Conservation (phyloP, 2,113 vertebrate genomes). For the Etheostoma spectabile region DNA sequence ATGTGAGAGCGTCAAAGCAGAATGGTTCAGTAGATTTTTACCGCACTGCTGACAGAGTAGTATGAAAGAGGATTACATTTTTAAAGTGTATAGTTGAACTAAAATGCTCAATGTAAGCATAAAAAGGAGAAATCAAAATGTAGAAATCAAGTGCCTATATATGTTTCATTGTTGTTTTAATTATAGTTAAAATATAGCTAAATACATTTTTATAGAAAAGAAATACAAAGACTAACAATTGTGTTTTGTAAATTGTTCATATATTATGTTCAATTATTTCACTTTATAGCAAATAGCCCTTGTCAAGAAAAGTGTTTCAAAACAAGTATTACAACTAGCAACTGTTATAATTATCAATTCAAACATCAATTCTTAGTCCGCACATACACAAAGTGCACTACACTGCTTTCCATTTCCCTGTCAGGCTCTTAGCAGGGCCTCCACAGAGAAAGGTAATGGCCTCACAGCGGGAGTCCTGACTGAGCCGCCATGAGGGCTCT, state of each 20-base stretch:
- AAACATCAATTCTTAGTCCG: conserved; percentile 12
- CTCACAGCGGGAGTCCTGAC: conserved; percentile 68
- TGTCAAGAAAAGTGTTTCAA: conserved; percentile 23
- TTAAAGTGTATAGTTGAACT: conserved; percentile 10
- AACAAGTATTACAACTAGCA: conserved; percentile 6
- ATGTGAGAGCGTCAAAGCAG: conserved; percentile 17
- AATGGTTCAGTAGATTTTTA: conserved; percentile 10
- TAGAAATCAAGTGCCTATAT: conserved; percentile 10
- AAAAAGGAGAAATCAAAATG: conserved; percentile 26
- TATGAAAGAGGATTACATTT: background rate
- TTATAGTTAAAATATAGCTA: conserved; percentile 38
- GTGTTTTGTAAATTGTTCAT: conserved; percentile 8
- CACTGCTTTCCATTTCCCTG: conserved; percentile 10
- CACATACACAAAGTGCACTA: conserved; percentile 55
- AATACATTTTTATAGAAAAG: conserved; percentile 39
- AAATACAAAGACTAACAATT: conserved; percentile 12
- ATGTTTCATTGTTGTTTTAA: conserved; percentile 15
- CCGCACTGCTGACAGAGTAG: conserved; percentile 19
- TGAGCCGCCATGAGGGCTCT: conserved; percentile 65
- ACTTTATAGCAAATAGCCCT: conserved; percentile 1
- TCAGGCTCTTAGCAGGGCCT: conserved; percentile 84
- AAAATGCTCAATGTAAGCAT: conserved; percentile 11
- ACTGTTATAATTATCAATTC: conserved; percentile 21
- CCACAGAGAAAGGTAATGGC: conserved; percentile 81
- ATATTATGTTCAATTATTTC: background rate